A percentile compares a stretch with the other conserved stretches of the same genome.
phyloP scores from a whole-genome alignment of 2,888 invertebrate species.

The Rapana venosa region DNA sequence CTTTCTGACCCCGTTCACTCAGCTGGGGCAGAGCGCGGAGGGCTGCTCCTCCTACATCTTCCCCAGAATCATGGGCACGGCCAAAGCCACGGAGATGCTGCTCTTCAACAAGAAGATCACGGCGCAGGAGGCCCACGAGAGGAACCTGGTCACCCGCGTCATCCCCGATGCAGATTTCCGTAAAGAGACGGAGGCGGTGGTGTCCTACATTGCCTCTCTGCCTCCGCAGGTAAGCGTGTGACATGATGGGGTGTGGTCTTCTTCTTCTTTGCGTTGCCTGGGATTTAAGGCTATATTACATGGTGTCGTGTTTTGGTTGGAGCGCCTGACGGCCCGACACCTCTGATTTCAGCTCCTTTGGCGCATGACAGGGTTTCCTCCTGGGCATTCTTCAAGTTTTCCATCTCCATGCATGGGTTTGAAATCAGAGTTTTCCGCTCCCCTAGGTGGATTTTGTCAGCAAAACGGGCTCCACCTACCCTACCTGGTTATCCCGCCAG shows the following conservation, averaged over 20 bases:
- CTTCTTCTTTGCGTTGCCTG: not conserved
- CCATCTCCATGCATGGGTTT: no score
- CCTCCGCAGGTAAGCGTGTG: slow-evolving; percentile 75
- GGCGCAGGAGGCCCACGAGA: slow-evolving; percentile 87
- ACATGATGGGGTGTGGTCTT: not conserved
- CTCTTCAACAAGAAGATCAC: slow-evolving; percentile 87
- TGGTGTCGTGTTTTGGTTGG: no score
- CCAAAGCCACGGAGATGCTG: slow-evolving; percentile 84
- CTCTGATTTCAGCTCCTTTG: no score
- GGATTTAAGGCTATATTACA: no score
- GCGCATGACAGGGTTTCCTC: no score
- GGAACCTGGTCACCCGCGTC: slow-evolving; percentile 89
- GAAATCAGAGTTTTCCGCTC: no score
- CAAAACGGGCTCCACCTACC: no score
- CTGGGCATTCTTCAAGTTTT: no score
- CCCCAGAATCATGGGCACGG: slow-evolving; percentile 89
- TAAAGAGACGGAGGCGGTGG: slow-evolving; percentile 81
- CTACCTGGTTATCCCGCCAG: no score
- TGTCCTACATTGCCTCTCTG: slow-evolving; percentile 79
- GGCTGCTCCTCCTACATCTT: slow-evolving; percentile 92
- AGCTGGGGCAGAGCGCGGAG: slow-evolving; percentile 91
- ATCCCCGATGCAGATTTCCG: slow-evolving; percentile 84
- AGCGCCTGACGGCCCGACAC: no score
- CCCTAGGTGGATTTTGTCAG: no score
- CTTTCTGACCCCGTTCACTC: slow-evolving; percentile 92